Evolutionary conservation across 1,140 invertebrate species (phyloP).

Genomic region (Atta texana): DNA sequence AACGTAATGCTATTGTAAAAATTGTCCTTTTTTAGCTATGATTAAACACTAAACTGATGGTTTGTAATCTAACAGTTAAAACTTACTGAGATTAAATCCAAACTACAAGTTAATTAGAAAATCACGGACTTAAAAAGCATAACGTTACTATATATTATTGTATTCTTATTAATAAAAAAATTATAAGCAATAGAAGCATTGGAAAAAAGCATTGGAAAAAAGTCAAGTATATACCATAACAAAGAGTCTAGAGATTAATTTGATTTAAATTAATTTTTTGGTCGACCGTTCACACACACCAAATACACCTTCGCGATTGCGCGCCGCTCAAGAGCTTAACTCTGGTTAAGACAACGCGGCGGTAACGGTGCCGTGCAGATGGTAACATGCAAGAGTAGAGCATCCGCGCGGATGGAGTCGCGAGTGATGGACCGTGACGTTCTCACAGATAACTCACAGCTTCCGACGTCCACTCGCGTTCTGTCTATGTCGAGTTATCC

Average conservation of each 20-base stretch:
- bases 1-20: too few relatives aligned
- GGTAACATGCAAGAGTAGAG: slow-evolving; percentile 50
- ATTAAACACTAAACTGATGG: too few relatives aligned
- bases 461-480: slow-evolving; percentile 53
- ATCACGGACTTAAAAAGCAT: too few relatives aligned
- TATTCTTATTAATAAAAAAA: too few relatives aligned
- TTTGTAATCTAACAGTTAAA: too few relatives aligned
- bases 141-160: too few relatives aligned
- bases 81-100: too few relatives aligned
- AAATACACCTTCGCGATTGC: slow-evolving; percentile 11
- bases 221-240: too few relatives aligned
- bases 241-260: neutral
- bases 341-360: slow-evolving; percentile 7
- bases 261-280: neutral
- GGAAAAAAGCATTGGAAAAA: too few relatives aligned
- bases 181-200: too few relatives aligned
- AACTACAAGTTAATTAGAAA: too few relatives aligned
- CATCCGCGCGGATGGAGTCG: slow-evolving; percentile 43
- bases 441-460: slow-evolving; percentile 62
- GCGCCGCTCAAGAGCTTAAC: slow-evolving; percentile 13
- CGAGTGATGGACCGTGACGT: slow-evolving; percentile 61
- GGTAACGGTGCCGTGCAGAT: slow-evolving; percentile 62
- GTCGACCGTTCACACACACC: neutral
- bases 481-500: slow-evolving; percentile 50
- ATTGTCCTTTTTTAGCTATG: too few relatives aligned